phyloP scores from a whole-genome alignment of 2,888 invertebrate genomes.

The Anoplius nigerrimus region DNA sequence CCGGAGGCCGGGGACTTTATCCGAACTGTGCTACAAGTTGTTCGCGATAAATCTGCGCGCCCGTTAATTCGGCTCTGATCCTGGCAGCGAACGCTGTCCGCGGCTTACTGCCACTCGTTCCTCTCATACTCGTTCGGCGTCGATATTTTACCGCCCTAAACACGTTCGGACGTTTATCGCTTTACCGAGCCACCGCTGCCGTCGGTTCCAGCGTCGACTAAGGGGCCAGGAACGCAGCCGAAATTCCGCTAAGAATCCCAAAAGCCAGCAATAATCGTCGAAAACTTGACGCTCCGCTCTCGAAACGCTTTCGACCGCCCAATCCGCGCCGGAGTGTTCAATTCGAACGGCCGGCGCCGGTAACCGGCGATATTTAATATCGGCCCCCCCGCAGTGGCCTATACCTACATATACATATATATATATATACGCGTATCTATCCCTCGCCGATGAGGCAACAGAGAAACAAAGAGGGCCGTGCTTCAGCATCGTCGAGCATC shows the following conservation, averaged over 20 bases:
- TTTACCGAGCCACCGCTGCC: background rate
- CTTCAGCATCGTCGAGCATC: no score
- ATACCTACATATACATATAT: conserved; percentile 1
- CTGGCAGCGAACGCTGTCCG: conserved; percentile 14
- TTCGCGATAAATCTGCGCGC: conserved; percentile 36
- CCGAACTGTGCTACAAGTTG: conserved; percentile 14
- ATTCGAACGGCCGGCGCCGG: no score
- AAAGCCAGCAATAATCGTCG: no score
- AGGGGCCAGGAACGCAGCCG: conserved; percentile 15
- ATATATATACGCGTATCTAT: background rate
- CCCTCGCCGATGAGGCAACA: no score
- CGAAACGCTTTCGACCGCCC: no score
- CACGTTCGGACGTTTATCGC: conserved; percentile 44
- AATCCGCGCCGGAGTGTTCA: no score
- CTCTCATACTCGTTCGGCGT: conserved; percentile 39
- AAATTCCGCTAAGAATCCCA: no score
- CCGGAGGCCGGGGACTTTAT: conserved; percentile 19
- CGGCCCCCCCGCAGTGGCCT: background rate
- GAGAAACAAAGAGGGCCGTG: no score
- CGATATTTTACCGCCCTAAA: conserved; percentile 48
- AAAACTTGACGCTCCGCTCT: no score
- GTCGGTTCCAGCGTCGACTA: conserved; percentile 8
- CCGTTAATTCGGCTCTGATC: conserved; percentile 41
- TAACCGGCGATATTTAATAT: no score
- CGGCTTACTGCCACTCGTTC: conserved; percentile 25